phyloP scores from a whole-genome alignment of 2,888 invertebrate genomes.

The Hedya salicella region DNA sequence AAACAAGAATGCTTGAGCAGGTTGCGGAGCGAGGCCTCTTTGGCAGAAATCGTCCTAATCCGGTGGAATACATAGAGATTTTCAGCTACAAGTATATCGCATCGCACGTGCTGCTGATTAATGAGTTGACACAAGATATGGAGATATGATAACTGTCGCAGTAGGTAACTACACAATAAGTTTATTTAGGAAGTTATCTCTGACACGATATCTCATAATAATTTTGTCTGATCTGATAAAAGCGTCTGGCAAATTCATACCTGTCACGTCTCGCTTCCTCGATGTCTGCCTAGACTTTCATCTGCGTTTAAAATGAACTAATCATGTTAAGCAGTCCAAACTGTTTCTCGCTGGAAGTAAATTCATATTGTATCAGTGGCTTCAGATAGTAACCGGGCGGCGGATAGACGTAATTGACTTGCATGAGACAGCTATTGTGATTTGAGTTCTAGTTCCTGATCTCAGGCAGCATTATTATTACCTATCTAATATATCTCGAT shows the following conservation, averaged over 20 bases:
- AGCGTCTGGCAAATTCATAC: conserved; percentile 45
- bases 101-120: conserved; percentile 15
- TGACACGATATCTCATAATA: conserved; percentile 38
- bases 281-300: conserved; percentile 28
- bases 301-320: conserved; percentile 54
- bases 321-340: conserved; percentile 72
- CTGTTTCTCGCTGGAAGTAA: conserved; percentile 67
- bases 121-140: neutral
- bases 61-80: neutral
- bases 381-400: conserved; percentile 77
- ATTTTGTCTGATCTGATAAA: conserved; percentile 46
- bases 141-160: conserved; percentile 1
- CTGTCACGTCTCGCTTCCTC: conserved; percentile 36
- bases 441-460: conserved; percentile 57
- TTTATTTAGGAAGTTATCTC: neutral
- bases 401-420: conserved; percentile 82
- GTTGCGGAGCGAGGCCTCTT: neutral
- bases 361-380: conserved; percentile 77
- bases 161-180: conserved; percentile 11
- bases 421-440: conserved; percentile 79
- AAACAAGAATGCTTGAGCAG: conserved; percentile 17
- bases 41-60: neutral
- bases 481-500: neutral
- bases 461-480: neutral
- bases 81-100: neutral